Base-by-base conservation (phyloP, 2,797 vertebrate species). In the Pygocentrus nattereri region DNA sequence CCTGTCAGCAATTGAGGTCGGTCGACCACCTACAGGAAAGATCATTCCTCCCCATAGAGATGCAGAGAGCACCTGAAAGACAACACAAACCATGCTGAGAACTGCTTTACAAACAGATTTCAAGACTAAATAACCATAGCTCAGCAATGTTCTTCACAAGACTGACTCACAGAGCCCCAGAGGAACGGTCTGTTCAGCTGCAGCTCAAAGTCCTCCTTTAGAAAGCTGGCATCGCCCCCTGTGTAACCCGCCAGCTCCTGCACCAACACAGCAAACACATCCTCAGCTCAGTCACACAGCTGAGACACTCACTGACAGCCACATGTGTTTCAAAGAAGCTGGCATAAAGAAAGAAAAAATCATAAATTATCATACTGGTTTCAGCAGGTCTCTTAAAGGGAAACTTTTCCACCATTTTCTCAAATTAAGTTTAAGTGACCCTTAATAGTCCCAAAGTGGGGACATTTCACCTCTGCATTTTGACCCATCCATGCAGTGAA, bases 161-260 rank as follows among this genome's bases (percentile, higher is more conserved):
- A 31, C 5, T 5, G 30, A 87, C 94, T 92, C 91, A 99, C 98
- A 0, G 96, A 97, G 85, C 98, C 97, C 90, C 96, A 94, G 52
- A 96, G 8, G 18, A 99, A 94, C 0, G 92, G 93, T 61, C 91
- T 96, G 85, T 98, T 99, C 73, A 98, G 38, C 89, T 99, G 98
- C 27, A 99, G 91, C 88, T 99, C 97, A 85, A 99, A 94, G 23
- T 99, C 97, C 82, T 99, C 98, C 54, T 99, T 99, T 11, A 99
- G 77, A 90, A 98, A 98, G 86, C 91, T 96, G 91, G 97, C 95
- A 0, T 99, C 97, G 71, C 98, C 98, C 0, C 97, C 97, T 0
- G 96, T 95, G 90, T 97, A 99, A 50, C 98, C 98, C 0, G 98
- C 97, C 88, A 99, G 80, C 67, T 99, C 98, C 98, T 99, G 90